These are phyloP conservation scores for Gallinago media DNA, from an alignment of 2,113 vertebrate species.

Conservation along the genomic window DNA sequence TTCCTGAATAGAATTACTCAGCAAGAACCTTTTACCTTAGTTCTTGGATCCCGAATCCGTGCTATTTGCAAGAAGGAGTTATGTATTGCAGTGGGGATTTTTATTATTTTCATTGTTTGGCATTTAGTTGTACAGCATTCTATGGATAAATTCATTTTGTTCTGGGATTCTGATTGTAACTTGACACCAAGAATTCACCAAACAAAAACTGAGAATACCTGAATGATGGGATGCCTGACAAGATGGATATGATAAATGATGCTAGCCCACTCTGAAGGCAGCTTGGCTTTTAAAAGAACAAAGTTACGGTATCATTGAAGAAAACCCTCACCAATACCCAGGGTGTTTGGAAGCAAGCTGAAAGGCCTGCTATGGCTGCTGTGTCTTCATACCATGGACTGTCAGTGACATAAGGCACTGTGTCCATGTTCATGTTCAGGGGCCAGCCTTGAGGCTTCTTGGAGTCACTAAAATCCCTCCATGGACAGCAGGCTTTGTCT, in stretches of 20 bases:
- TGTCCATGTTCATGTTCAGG: neutral
- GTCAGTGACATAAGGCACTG: neutral
- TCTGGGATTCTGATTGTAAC: neutral
- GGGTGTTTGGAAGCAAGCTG: neutral
- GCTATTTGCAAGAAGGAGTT: neutral
- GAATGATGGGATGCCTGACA: neutral
- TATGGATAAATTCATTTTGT: neutral
- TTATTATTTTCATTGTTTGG: neutral
- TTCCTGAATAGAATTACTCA: neutral
- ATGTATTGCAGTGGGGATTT: neutral
- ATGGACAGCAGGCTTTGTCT: neutral
- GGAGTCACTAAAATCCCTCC: neutral
- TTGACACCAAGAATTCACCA: neutral
- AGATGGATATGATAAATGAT: neutral
- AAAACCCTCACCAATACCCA: neutral
- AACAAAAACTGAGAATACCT: neutral
- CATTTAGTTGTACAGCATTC: neutral
- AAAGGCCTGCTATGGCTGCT: neutral
- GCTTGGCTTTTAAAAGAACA: neutral
- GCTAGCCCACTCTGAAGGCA: neutral
- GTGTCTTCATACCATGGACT: neutral
- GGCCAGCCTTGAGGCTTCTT: neutral
- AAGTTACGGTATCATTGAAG: neutral
- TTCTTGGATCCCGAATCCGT: neutral
- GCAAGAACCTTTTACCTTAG: conserved; percentile 26